Evolutionary conservation across 2,888 invertebrate species (phyloP), one percentile per base, ranked within the genome.

Genomic region (Chesias legatella): DNA sequence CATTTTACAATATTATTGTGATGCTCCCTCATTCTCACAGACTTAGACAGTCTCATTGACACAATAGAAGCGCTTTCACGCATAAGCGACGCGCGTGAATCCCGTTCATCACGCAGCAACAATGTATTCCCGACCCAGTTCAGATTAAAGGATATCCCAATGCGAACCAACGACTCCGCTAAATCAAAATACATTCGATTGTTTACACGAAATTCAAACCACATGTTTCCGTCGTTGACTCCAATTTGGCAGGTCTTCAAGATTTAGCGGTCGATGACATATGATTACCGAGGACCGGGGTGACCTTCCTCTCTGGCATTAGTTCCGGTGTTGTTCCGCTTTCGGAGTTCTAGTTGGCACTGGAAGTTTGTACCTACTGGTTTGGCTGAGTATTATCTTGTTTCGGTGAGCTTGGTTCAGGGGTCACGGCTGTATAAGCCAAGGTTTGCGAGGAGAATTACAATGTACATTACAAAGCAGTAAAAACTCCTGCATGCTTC

Each of bases 221-320:
- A 60, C 60, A 62, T 64, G 64, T 61, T 67, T 65, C 67, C 69
- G 61, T 53, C 51, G 56, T 51, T 50, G 36, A 43, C 52, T 58
- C 56, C 54, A 47, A 58, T 68, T 68, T 69, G 69, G 71, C 69
- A 45, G 50, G n/a, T 48, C 53, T 63, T 68, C 69, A 68, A 69
- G 42, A 58, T 49, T 50, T 51, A 45, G 60, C 60, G 62, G 60
- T 66, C 56, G 63, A 63, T 64, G 65, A 61, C 60, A 65, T 56
- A 54, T 52, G 50, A 43, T 45, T 34, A 50, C 43, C 33, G 32
- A 45, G 21, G 23, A 32, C 31, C 22, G 34, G 26, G 22, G 31
- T 41, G 40, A 22, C 17, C 25, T 30, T 22, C 41, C 30, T 35
- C 25, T 31, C 2, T 7, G 13, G 20, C 33, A 27, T 25, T 44